Evolutionary conservation across 2,888 invertebrate genomes (phyloP), one percentile per base, ranked within the genome.

Genomic region (Sinelater perroti): DNA sequence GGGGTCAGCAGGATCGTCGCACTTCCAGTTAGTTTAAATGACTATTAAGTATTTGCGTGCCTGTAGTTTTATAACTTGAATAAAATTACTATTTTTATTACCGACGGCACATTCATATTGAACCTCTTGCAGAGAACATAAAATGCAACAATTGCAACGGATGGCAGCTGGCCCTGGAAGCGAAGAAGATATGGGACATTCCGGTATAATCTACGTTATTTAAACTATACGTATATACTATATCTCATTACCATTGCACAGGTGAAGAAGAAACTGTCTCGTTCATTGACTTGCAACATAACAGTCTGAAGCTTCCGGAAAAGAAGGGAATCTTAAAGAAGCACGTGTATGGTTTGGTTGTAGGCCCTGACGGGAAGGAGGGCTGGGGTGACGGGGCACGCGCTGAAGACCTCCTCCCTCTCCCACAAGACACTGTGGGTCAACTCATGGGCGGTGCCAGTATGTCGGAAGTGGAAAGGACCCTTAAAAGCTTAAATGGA

Each of bases 321-420:
- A 94, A 94, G 80, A 95, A 93, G 79, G 95, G 95, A 57, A 95
- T 95, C 76, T 85, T 95, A 74, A 95, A 95, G 84, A 94, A 93
- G 80, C 86, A 84, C 77, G 86, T 85, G 71, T 91, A 91, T 69
- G 89, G 91, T 68, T 87, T 89, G 68, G 86, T 89, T 69, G 83
- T 86, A 69, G 81, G 82, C 67, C 81, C 82, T 68, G 88, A 88
- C 69, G 85, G 85, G 66, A 89, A 89, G 75, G 89, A 88, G 70
- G 87, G 87, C 74, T 90, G 89, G 90, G 85, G 83, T 8, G 87
- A 88, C 56, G 86, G 87, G 73, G 87, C 87, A 40, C 88, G 88
- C 75, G 87, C 70, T 18, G 76, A 75, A 36, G 75, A 73, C 31
- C 67, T 76, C 28, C 67, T 78, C 62, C 67, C 70, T 52, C 74